Base-by-base conservation (phyloP, 2,888 invertebrate species). In the Leptarthrus brevirostris region DNA sequence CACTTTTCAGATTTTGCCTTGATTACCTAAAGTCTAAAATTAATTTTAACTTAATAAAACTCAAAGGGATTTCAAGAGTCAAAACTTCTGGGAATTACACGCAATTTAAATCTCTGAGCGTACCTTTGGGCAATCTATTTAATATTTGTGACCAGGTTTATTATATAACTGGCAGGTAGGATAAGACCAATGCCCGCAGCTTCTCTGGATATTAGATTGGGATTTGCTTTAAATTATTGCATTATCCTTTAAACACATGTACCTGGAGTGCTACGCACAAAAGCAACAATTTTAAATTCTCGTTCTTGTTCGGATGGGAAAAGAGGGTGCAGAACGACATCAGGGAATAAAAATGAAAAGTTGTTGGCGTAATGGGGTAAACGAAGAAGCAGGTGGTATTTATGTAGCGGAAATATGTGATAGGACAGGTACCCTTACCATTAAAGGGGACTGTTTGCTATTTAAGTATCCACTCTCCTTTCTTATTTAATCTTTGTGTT, bases 351-450 rank as follows among this genome's bases (percentile, higher is more conserved):
- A 69, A 69, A 69, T 69, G 69, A 69, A 52, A 49, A 69, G 69
- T 69, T 52, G 52, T 34, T 34, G 34, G 64, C 24, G 16, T 22
- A 3, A 22, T 24, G 34, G 20, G 26, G 12, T 24, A 24, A 20
- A 64, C n/a, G 6, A 14, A 30, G 69, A 34, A 52, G 52, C 69
- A 69, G 69, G 34, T 69, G 69, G 69, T 69, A 69, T 69, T 69
- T 69, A 69, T 52, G 69, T 69, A 69, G 69, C 69, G 69, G 69
- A 69, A 69, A 69, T 69, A 52, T 69, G 69, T 36, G 16, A 47
- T 69, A 52, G 52, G 69, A 69, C 69, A 69, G 69, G 69, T 69
- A 69, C 34, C 36, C 49, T 30, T 52, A n/a, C n/a, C n/a, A 52
- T 52, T 69, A 69, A 69, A 52, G 69, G 69, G 49, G 69, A 69